phyloP scores from a whole-genome alignment of 1,140 invertebrate genomes.

The Formica exsecta region DNA sequence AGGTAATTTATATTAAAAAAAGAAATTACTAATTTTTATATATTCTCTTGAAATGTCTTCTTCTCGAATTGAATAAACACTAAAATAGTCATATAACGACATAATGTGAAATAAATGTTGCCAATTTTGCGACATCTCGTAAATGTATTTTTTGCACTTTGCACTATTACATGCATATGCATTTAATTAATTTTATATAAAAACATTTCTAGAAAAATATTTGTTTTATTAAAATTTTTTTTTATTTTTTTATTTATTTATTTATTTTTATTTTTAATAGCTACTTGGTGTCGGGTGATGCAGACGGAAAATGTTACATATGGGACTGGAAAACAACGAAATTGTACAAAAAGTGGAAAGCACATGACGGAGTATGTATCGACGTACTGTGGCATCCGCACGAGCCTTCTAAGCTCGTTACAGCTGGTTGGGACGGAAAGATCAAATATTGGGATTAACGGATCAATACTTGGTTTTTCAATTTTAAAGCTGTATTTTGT shows the following conservation, averaged over 20 bases:
- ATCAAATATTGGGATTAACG: slow-evolving; percentile 99
- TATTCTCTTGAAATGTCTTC: neutral
- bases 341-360: slow-evolving; percentile 99
- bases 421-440: slow-evolving; percentile 98
- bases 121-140: no score
- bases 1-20: slow-evolving; percentile 87
- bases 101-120: no score
- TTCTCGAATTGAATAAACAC: no score
- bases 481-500: neutral
- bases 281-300: slow-evolving; percentile 99
- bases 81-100: no score
- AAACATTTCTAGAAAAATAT: neutral
- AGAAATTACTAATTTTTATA: neutral
- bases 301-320: slow-evolving; percentile 99
- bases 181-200: neutral
- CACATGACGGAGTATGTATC: slow-evolving; percentile 99
- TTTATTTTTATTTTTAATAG: slow-evolving; percentile 89
- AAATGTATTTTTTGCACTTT: no score
- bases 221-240: neutral
- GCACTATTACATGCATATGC: no score
- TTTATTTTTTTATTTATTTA: no score
- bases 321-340: slow-evolving; percentile 99
- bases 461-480: no score
- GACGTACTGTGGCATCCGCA: slow-evolving; percentile 99
- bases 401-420: slow-evolving; percentile 98